Conservation (phyloP, 2,797 vertebrate genomes). For the Macropus fuliginosus region DNA sequence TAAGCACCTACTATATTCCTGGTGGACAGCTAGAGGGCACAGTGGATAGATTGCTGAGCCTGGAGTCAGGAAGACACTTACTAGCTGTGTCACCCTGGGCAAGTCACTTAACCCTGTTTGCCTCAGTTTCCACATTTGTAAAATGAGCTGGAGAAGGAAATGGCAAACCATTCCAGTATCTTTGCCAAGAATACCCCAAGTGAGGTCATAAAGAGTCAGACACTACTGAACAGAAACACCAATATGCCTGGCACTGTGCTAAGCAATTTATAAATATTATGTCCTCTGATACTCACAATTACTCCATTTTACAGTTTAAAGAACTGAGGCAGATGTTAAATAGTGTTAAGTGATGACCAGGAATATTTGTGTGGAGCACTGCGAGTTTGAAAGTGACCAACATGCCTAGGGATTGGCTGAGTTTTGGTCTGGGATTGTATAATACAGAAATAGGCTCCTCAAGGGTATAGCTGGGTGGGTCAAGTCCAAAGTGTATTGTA, state of each 20-base stretch:
- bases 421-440: not conserved
- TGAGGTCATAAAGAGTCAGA: not conserved
- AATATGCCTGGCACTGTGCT: not conserved
- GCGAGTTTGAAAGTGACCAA: not conserved
- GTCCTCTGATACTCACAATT: not conserved
- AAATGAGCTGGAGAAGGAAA: not conserved
- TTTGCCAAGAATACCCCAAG: not conserved
- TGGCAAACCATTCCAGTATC: not conserved
- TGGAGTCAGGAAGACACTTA: not conserved
- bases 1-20: not conserved
- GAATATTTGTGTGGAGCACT: not conserved
- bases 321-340: not conserved
- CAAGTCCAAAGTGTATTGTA: not conserved
- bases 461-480: not conserved
- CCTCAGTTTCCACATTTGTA: not conserved
- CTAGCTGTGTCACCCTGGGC: not conserved
- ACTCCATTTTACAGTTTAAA: not conserved
- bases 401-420: not conserved
- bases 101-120: not conserved
- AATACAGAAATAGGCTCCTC: not conserved
- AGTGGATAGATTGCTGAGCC: not conserved
- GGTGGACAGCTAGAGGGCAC: not conserved
- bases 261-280: not conserved
- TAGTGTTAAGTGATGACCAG: not conserved
- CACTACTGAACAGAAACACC: not conserved